Evolutionary conservation across 2,888 invertebrate species (phyloP).

Genomic region (Tupiocoris notatus): DNA sequence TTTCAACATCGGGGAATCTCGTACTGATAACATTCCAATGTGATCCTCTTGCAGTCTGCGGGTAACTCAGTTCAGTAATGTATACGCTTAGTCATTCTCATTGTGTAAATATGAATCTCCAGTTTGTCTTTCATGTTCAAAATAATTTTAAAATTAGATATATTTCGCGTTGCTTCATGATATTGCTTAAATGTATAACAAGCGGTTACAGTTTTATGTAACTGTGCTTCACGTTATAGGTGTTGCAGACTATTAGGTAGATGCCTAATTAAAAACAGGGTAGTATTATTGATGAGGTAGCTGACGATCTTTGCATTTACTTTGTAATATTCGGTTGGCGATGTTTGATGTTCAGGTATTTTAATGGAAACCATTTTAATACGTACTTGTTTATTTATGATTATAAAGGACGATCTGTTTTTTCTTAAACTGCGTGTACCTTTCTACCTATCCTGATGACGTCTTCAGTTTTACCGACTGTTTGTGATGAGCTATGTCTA

Average conservation of each 20-base stretch:
- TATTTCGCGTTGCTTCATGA: neutral
- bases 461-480: no score
- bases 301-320: no score
- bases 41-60: neutral
- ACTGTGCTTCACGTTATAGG: neutral
- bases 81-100: slow-evolving; percentile 31
- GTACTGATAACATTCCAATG: neutral
- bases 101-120: slow-evolving; percentile 4
- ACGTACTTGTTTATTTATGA: no score
- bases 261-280: neutral
- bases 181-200: neutral
- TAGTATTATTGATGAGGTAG: no score
- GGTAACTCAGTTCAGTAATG: slow-evolving; percentile 7
- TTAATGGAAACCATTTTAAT: no score
- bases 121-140: slow-evolving; percentile 31
- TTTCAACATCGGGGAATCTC: no score
- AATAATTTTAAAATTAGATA: slow-evolving; percentile 9
- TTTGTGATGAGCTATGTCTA: no score
- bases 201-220: neutral
- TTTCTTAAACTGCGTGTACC: no score
- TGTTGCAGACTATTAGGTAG: neutral
- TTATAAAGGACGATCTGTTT: no score
- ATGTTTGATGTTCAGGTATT: no score
- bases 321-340: no score
- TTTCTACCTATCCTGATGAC: no score